phyloP scores from a whole-genome alignment of 2,888 invertebrate genomes.

The Polydrusus cervinus region DNA sequence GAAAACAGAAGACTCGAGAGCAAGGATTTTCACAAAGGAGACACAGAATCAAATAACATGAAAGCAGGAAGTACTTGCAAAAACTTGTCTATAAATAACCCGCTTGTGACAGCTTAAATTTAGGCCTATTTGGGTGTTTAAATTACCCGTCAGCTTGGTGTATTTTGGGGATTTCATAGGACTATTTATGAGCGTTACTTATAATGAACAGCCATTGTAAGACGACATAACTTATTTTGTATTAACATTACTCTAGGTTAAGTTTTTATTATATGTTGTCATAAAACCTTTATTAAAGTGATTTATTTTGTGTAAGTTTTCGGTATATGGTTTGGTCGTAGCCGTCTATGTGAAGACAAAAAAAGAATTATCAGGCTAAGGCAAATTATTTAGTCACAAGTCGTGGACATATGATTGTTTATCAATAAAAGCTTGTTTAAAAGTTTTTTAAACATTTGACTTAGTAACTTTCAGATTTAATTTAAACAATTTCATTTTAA shows the following conservation, averaged over 20 bases:
- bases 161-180: slow-evolving; percentile 20
- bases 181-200: slow-evolving; percentile 17
- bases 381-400: too few species aligned
- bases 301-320: not conserved
- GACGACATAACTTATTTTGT: not conserved
- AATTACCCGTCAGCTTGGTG: slow-evolving; percentile 18
- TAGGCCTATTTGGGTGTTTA: slow-evolving; percentile 37
- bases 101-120: slow-evolving; percentile 29
- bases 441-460: too few species aligned
- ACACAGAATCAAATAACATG: slow-evolving; percentile 31
- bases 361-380: too few species aligned
- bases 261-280: not conserved
- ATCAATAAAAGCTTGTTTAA: too few species aligned
- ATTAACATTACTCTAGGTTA: not conserved
- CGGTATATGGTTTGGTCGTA: too few species aligned
- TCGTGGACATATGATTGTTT: too few species aligned
- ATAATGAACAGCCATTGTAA: slow-evolving; percentile 11
- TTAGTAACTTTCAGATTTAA: too few species aligned
- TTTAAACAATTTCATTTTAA: too few species aligned
- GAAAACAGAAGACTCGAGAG: not conserved
- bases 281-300: not conserved
- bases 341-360: too few species aligned
- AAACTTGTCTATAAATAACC: slow-evolving; percentile 34
- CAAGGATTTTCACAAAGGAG: slow-evolving; percentile 1
- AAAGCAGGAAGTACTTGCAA: slow-evolving; percentile 30